Conservation (phyloP, 53 echinoderm and acorn worm species). For the Actinopyga echinites region DNA sequence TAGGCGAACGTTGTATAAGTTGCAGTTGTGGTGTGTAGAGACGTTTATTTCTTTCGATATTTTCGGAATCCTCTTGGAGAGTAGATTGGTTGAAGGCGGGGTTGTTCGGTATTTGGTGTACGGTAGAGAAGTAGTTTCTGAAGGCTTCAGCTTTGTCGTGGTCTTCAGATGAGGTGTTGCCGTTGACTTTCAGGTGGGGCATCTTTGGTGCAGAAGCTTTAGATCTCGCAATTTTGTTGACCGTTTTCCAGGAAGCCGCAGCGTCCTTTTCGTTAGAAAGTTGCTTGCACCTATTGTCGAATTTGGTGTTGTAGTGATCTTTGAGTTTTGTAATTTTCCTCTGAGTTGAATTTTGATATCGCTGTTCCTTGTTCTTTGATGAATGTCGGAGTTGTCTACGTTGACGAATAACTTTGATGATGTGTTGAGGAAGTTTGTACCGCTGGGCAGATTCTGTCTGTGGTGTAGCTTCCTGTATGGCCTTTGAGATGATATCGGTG, state of each 20-base stretch:
- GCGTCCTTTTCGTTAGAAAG: background rate
- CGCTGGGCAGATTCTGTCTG: too few species aligned
- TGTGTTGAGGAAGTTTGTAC: background rate
- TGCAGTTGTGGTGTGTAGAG: background rate
- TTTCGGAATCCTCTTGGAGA: background rate
- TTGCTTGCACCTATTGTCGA: constrained; percentile 14
- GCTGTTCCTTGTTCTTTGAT: background rate
- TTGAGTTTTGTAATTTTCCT: background rate
- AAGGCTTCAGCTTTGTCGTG: background rate
- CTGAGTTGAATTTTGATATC: background rate
- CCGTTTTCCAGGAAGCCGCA: background rate
- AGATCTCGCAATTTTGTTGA: background rate
- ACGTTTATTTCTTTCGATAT: background rate
- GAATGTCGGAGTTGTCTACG: background rate
- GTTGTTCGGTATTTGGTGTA: background rate
- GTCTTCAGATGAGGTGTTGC: background rate
- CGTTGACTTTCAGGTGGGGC: background rate
- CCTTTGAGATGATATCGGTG: background rate
- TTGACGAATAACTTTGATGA: background rate
- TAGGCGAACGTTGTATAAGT: too few species aligned
- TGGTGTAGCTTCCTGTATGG: background rate
- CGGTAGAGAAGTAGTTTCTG: constrained; percentile 1
- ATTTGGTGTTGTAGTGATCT: background rate
- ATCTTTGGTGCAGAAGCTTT: background rate
- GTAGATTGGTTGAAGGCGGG: background rate